These are phyloP conservation scores for Odontocerum albicorne DNA, from an alignment of 2,888 invertebrate genomes.

Conservation along the genomic window DNA sequence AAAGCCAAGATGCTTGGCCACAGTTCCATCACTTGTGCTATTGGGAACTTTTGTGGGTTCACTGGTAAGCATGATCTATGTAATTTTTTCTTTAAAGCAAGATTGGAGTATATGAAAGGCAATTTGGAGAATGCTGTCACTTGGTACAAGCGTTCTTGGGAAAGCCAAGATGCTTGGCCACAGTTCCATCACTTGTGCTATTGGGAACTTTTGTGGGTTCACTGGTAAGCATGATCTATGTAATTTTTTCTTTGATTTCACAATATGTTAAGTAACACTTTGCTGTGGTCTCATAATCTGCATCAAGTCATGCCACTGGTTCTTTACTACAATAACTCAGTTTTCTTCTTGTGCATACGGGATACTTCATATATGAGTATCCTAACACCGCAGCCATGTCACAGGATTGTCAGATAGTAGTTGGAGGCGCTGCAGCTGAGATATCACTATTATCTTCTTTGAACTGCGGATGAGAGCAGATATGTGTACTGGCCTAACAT, in stretches of 20 bases:
- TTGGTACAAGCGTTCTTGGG: constrained; percentile 80
- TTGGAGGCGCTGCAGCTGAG: too few species aligned
- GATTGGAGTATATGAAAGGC: constrained; percentile 80
- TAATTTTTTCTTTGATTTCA: background rate
- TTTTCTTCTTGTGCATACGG: too few species aligned
- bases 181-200: constrained; percentile 92
- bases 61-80: constrained; percentile 58
- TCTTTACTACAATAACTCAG: too few species aligned
- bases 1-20: constrained; percentile 81
- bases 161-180: constrained; percentile 81
- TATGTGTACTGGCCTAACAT: too few species aligned
- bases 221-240: constrained; percentile 58
- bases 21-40: constrained; percentile 92
- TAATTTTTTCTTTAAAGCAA: constrained; percentile 63
- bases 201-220: constrained; percentile 93
- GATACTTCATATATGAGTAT: too few species aligned
- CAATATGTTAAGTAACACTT: too few species aligned
- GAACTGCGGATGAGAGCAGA: too few species aligned
- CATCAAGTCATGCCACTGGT: too few species aligned
- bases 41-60: constrained; percentile 93
- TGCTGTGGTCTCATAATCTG: too few species aligned
- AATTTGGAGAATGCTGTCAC: constrained; percentile 68
- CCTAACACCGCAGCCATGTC: too few species aligned
- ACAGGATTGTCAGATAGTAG: too few species aligned
- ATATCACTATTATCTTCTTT: too few species aligned